Evolutionary conservation across 2,888 invertebrate species (phyloP), one percentile per base, ranked within the genome.

Genomic region (Pasiphila rectangulata): DNA sequence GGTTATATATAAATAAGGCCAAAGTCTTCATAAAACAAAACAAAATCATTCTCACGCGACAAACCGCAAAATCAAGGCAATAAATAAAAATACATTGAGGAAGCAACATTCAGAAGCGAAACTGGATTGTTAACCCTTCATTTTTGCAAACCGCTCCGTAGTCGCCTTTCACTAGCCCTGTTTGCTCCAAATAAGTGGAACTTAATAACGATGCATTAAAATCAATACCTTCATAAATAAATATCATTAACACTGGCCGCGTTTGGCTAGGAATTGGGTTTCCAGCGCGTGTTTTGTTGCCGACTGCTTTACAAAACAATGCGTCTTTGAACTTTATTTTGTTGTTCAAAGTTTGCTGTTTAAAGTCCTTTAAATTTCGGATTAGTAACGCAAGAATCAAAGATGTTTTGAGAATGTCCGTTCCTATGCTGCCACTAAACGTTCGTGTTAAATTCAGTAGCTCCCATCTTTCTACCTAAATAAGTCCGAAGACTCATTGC

Each of bases 151-250:
- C 32, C 32, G 17, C 32, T 49, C 37, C 45, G 49, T 50, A 40
- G n/a, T 17, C 57, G 62, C 72, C 72, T 72, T 72, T 72, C 72
- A 72, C 72, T 51, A 51, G 63, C 51, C 58, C 59, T 61, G 61
- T 65, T 61, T 69, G 72, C 69, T 69, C 71, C 69, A 68, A 65
- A 72, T 72, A 70, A 63, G 61, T 61, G 60, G 59, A 64, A 61
- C 51, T 54, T 61, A 63, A 65, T 65, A 58, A 64, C 64, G 66
- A 59, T 64, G 30, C 51, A 50, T 58, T 66, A 61, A 67, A 65
- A 56, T 54, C 59, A 57, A 68, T 66, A 64, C 61, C 46, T 40
- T 52, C 59, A 54, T 47, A 54, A 47, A 50, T 50, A 45, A 29
- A 29, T 36, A 32, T 41, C 44, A 44, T 44, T 41, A 36, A 40